Evolutionary conservation across 1,140 invertebrate genomes (phyloP).

Genomic region (Zaprionus ghesquierei): DNA sequence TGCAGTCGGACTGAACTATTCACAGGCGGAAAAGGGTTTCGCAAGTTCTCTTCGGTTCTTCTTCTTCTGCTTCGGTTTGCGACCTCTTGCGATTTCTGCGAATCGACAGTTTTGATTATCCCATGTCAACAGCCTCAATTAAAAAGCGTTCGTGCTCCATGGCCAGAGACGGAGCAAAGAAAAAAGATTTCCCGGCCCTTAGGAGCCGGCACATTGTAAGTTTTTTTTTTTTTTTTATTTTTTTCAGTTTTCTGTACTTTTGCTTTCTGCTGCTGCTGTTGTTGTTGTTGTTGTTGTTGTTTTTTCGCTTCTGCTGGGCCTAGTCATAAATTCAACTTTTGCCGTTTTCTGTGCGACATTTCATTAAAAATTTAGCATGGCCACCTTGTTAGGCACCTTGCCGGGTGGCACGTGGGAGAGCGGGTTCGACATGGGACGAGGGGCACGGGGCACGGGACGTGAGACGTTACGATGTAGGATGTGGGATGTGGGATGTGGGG

Average conservation of each 20-base stretch:
- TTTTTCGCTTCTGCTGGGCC: slow-evolving; percentile 19
- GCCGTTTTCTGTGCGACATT: slow-evolving; percentile 56
- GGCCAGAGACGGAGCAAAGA: neutral
- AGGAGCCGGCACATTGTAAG: neutral
- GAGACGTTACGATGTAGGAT: too few species aligned
- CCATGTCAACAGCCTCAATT: slow-evolving; percentile 1
- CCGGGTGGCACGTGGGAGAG: neutral
- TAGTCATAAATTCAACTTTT: slow-evolving; percentile 64
- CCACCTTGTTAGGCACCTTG: slow-evolving; percentile 33
- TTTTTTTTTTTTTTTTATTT: neutral
- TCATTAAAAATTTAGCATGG: slow-evolving; percentile 61
- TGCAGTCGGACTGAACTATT: neutral
- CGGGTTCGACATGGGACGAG: neutral
- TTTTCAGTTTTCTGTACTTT: neutral
- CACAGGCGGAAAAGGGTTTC: neutral
- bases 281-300: neutral
- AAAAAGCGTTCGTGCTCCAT: neutral
- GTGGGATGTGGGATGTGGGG: neutral
- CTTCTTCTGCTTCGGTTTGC: slow-evolving; percentile 39
- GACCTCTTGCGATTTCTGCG: slow-evolving; percentile 25
- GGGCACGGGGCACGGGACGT: too few species aligned
- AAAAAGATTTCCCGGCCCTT: slow-evolving; percentile 27
- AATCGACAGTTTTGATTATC: slow-evolving; percentile 18
- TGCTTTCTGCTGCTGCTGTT: neutral
- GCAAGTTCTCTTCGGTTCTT: neutral